phyloP scores from a whole-genome alignment of 2,888 invertebrate species.

The Rhogogaster chlorosoma region DNA sequence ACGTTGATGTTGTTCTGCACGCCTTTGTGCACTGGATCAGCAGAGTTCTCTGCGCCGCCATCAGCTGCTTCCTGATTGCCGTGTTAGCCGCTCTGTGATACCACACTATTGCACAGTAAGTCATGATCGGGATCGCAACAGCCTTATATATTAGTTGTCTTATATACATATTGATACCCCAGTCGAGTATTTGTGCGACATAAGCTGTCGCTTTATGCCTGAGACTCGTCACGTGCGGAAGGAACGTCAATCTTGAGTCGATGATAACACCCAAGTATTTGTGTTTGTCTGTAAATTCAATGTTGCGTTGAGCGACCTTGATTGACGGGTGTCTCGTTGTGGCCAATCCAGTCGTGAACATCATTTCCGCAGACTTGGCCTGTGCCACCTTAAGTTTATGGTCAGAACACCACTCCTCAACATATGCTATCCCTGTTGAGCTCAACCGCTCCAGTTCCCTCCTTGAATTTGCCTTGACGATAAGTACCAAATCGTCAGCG shows the following conservation, averaged over 20 bases:
- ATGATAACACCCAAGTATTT: constrained; percentile 49
- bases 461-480: constrained; percentile 45
- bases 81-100: background rate
- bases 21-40: constrained; percentile 11
- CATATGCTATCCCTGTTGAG: background rate
- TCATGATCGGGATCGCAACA: constrained; percentile 27
- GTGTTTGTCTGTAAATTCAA: constrained; percentile 3
- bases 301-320: background rate
- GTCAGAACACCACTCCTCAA: constrained; percentile 31
- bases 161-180: constrained; percentile 32
- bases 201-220: background rate
- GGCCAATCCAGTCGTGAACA: constrained; percentile 41
- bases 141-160: constrained; percentile 13
- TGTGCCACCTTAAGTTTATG: constrained; percentile 37
- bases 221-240: constrained; percentile 21
- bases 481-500: constrained; percentile 51
- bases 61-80: background rate
- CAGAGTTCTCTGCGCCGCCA: constrained; percentile 25
- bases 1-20: too few relatives aligned
- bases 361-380: constrained; percentile 44
- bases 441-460: background rate
- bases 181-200: constrained; percentile 1
- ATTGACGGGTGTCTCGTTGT: background rate
- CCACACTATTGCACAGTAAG: constrained; percentile 42
- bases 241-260: constrained; percentile 35